A percentile compares a stretch with the other conserved stretches of the same genome.
phyloP scores from a whole-genome alignment of 1,140 invertebrate species.

The Drosophila orena region DNA sequence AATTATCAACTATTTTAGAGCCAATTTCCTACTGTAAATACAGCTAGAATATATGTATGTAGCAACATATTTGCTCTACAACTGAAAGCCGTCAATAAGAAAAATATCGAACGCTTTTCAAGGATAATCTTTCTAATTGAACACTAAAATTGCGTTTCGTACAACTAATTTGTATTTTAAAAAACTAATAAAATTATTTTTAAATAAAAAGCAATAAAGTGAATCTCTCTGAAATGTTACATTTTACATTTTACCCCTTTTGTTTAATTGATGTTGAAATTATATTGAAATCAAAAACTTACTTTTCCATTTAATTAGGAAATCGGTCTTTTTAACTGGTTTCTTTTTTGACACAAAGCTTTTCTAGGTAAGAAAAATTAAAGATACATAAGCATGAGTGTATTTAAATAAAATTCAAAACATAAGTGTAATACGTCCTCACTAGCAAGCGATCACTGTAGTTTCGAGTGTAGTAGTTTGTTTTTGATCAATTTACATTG shows the following conservation, averaged over 20 bases:
- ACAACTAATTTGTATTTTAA: background rate
- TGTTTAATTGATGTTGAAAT: slow-evolving; percentile 4
- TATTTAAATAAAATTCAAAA: slow-evolving; percentile 14
- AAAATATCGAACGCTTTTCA: too few species aligned
- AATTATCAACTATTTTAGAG: background rate
- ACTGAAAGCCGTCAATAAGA: too few species aligned
- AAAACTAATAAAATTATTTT: too few species aligned
- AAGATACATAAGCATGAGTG: slow-evolving; percentile 14
- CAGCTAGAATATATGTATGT: too few species aligned
- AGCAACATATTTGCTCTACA: background rate
- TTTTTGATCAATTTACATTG: slow-evolving; percentile 11
- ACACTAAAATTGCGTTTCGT: background rate
- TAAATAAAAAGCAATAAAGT: background rate
- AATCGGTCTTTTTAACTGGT: slow-evolving; percentile 34
- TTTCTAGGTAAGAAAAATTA: slow-evolving; percentile 27
- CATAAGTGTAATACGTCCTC: slow-evolving; percentile 1
- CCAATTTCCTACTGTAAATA: background rate
- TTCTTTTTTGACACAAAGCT: slow-evolving; percentile 25
- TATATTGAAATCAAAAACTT: slow-evolving; percentile 20
- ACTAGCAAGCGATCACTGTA: slow-evolving; percentile 12
- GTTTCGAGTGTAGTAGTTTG: slow-evolving; percentile 1
- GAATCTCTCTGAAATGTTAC: too few species aligned
- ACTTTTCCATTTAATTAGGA: slow-evolving; percentile 28
- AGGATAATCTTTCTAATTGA: background rate
- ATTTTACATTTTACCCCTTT: background rate